These are phyloP conservation scores for Melinopterus prodromus DNA, from an alignment of 2,888 invertebrate genomes.

Conservation along the genomic window DNA sequence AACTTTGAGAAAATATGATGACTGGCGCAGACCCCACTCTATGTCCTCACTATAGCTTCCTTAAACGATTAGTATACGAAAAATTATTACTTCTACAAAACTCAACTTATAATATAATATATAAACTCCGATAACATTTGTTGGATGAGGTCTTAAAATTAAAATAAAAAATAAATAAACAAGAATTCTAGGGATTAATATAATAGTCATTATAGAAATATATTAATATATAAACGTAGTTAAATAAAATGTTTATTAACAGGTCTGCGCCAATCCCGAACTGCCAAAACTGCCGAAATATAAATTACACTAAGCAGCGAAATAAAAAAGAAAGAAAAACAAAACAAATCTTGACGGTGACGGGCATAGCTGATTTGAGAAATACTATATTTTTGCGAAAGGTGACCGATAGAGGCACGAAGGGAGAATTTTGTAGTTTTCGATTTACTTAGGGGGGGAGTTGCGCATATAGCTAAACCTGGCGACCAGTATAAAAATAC, in stretches of 20 bases:
- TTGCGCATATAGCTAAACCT: background rate
- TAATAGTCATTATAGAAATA: constrained; percentile 29
- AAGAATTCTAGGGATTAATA: constrained; percentile 39
- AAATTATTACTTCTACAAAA: background rate
- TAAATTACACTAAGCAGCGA: background rate
- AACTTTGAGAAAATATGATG: constrained; percentile 34
- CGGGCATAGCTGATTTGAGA: background rate
- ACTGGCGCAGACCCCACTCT: constrained; percentile 49
- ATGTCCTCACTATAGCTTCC: constrained; percentile 8
- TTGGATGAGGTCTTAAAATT: constrained; percentile 58
- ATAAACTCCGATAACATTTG: constrained; percentile 58
- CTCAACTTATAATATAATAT: constrained; percentile 42
- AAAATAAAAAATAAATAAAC: constrained; percentile 59
- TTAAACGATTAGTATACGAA: background rate
- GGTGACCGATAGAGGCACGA: background rate
- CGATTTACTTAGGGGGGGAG: background rate
- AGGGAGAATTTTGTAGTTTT: background rate
- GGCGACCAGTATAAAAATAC: too few species aligned
- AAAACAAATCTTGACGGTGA: constrained; percentile 6
- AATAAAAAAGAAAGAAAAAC: background rate
- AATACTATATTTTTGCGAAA: background rate
- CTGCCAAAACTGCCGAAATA: constrained; percentile 34
- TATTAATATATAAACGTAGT: background rate
- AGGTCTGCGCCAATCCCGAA: constrained; percentile 44
- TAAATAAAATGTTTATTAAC: constrained; percentile 7